Evolutionary conservation across 2,888 invertebrate genomes (phyloP).

Genomic region (Sepioteuthis lessoniana): DNA sequence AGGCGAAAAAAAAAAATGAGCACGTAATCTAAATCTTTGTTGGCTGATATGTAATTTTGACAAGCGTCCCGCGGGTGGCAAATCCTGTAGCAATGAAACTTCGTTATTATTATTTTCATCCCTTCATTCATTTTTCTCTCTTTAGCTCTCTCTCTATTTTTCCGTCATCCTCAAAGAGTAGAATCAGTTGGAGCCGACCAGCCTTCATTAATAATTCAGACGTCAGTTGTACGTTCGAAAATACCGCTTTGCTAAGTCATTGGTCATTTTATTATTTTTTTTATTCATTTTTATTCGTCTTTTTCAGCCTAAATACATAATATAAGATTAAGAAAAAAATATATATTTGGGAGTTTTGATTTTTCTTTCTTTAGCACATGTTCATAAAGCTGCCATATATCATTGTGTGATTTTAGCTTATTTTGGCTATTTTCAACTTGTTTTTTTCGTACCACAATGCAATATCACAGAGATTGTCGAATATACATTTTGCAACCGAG

Average conservation of each 20-base stretch:
- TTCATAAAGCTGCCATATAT: background rate
- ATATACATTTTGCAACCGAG: background rate
- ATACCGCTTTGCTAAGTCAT: background rate
- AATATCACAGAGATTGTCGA: background rate
- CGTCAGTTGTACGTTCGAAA: background rate
- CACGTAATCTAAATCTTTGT: background rate
- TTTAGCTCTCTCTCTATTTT: background rate
- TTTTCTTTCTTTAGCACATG: background rate
- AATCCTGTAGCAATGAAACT: background rate
- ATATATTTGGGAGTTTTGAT: background rate
- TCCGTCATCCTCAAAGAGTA: too few relatives aligned
- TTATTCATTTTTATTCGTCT: too few relatives aligned
- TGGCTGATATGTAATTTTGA: background rate
- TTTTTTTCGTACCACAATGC: too few relatives aligned
- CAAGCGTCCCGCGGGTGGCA: background rate
- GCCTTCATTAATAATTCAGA: background rate
- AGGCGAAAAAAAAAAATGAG: too few relatives aligned
- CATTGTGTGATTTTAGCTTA: background rate
- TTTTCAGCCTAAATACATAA: background rate
- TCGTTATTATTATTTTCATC: background rate
- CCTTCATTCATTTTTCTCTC: background rate
- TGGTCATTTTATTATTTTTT: too few relatives aligned
- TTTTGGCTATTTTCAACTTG: background rate
- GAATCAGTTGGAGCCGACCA: background rate
- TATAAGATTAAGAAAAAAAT: background rate